Conservation (phyloP, 64 coral and sea anemone species). For the Actinia tenebrosa region DNA sequence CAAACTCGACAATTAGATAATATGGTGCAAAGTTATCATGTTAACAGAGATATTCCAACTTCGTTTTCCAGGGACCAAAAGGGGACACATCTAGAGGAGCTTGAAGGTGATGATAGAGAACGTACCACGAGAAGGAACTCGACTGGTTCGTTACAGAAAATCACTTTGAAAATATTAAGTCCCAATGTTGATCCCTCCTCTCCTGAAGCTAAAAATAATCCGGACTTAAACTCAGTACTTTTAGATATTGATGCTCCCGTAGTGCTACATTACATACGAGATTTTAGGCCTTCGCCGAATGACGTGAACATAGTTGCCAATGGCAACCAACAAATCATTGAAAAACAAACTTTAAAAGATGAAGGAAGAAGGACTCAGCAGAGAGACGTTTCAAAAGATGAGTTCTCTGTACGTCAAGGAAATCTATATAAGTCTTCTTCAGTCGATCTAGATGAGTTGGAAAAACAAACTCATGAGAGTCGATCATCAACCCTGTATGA, state of each 20-base stretch:
- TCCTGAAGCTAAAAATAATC: neutral
- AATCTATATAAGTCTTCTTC: neutral
- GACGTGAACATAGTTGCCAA: neutral
- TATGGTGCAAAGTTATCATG: neutral
- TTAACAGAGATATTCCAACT: neutral
- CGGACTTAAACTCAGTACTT: neutral
- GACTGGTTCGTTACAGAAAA: neutral
- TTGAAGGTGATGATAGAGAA: neutral
- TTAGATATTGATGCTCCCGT: conserved; percentile 16
- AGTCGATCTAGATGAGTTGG: neutral
- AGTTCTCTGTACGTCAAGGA: neutral
- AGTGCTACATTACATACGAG: neutral
- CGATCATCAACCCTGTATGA: neutral
- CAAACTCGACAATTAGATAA: neutral
- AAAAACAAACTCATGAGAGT: neutral
- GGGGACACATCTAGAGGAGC: neutral
- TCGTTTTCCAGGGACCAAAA: neutral
- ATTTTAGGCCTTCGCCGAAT: neutral
- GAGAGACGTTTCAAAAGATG: neutral
- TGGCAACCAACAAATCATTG: neutral
- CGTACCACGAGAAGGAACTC: neutral
- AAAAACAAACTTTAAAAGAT: neutral
- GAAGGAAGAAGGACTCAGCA: neutral
- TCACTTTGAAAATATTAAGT: conserved; percentile 16
- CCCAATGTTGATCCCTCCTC: neutral